Conservation (phyloP, 2,888 invertebrate genomes). For the Eupithecia abbreviata region DNA sequence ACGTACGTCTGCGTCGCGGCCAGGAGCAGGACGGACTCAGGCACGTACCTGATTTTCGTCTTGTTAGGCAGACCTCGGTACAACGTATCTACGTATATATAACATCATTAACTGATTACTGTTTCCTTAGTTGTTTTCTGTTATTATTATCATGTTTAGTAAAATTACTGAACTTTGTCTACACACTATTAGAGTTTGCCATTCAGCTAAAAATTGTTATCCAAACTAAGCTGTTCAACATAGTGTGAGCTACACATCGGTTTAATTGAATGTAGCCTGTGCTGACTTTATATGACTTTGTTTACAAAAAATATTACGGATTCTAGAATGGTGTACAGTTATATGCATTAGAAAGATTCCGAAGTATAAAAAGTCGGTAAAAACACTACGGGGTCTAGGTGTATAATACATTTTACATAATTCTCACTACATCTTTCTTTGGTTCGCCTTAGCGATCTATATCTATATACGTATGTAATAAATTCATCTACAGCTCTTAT, state of each 20-base stretch:
- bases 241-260: no score
- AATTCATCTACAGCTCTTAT: conserved; percentile 57
- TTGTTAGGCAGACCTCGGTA: no score
- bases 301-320: not conserved
- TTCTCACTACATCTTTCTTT: conserved; percentile 79
- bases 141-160: not conserved
- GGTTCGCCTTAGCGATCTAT: conserved; percentile 52
- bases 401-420: conserved; percentile 69
- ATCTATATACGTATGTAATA: conserved; percentile 51
- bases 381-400: conserved; percentile 76
- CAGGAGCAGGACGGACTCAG: no score
- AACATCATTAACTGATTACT: no score
- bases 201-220: no score
- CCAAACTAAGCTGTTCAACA: no score
- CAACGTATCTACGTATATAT: no score
- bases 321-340: conserved; percentile 40
- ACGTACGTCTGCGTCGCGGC: no score
- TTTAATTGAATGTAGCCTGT: no score
- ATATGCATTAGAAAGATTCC: conserved; percentile 59
- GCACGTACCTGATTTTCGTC: no score
- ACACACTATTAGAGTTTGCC: no score
- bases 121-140: not conserved
- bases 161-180: not conserved
- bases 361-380: conserved; percentile 79
- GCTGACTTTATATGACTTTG: no score